Evolutionary conservation across 2,888 invertebrate genomes (phyloP).

Genomic region (Drosophila nr. fundita): DNA sequence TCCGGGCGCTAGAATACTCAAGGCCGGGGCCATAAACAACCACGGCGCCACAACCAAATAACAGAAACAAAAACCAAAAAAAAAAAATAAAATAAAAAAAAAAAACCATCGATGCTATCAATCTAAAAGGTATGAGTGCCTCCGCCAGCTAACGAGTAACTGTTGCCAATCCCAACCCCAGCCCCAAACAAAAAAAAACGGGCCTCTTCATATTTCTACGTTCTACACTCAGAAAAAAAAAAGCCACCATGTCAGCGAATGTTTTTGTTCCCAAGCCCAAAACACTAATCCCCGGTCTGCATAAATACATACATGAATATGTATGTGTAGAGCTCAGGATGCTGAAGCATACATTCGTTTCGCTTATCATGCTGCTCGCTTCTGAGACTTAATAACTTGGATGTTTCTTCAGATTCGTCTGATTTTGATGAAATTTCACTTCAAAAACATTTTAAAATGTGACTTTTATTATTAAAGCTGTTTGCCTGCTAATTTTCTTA

Average conservation of each 20-base stretch:
- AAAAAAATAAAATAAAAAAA: background rate
- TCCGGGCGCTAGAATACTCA: slow-evolving; percentile 45
- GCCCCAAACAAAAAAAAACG: background rate
- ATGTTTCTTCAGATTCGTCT: background rate
- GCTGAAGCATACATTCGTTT: background rate
- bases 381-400: background rate
- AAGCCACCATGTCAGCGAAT: background rate
- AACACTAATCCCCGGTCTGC: background rate
- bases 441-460: background rate
- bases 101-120: slow-evolving; percentile 50
- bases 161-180: background rate
- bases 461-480: no score
- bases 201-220: slow-evolving; percentile 1
- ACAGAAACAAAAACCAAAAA: background rate
- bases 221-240: background rate
- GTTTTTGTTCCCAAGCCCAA: background rate
- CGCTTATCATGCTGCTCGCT: background rate
- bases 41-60: slow-evolving; percentile 20
- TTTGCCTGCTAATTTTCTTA: no score
- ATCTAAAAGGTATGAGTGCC: slow-evolving; percentile 38
- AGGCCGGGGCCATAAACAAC: slow-evolving; percentile 48
- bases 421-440: background rate
- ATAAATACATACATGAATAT: background rate
- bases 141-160: slow-evolving; percentile 11
- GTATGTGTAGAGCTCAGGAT: background rate